These are phyloP conservation scores for Ips nitidus DNA, from an alignment of 1,140 invertebrate genomes.

Conservation along the genomic window DNA sequence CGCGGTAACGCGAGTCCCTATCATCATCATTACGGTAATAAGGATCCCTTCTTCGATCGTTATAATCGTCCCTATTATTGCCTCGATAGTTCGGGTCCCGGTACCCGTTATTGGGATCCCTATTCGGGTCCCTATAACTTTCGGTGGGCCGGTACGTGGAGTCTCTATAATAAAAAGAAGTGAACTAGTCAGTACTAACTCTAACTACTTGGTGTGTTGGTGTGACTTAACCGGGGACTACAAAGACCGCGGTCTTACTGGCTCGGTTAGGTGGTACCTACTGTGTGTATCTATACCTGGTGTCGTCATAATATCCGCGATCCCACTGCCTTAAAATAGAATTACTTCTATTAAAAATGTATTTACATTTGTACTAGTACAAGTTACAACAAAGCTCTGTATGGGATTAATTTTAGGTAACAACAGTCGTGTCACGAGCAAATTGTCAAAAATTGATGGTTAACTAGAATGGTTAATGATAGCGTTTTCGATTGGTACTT, in stretches of 20 bases:
- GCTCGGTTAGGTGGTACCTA: constrained; percentile 19
- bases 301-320: not conserved
- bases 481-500: too few relatives aligned
- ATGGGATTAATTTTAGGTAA: too few relatives aligned
- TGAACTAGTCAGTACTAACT: constrained; percentile 10
- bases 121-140: constrained; percentile 24
- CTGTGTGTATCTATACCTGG: not conserved
- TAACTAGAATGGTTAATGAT: too few relatives aligned
- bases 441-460: too few relatives aligned
- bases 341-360: not conserved
- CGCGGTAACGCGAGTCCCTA: constrained; percentile 11
- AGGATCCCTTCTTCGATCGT: constrained; percentile 18
- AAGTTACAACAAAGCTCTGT: too few relatives aligned
- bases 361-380: too few relatives aligned
- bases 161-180: constrained; percentile 27
- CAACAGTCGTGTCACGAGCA: too few relatives aligned
- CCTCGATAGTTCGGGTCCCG: constrained; percentile 12
- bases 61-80: constrained; percentile 17
- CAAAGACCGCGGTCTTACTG: constrained; percentile 26
- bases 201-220: constrained; percentile 29
- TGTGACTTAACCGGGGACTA: constrained; percentile 31
- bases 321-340: not conserved
- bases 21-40: constrained; percentile 11
- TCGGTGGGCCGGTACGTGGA: constrained; percentile 16
- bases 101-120: constrained; percentile 4